Evolutionary conservation across 2,797 vertebrate species (phyloP), one percentile per base, ranked within the genome.

Genomic region (Typhlichthys eigenmanni): DNA sequence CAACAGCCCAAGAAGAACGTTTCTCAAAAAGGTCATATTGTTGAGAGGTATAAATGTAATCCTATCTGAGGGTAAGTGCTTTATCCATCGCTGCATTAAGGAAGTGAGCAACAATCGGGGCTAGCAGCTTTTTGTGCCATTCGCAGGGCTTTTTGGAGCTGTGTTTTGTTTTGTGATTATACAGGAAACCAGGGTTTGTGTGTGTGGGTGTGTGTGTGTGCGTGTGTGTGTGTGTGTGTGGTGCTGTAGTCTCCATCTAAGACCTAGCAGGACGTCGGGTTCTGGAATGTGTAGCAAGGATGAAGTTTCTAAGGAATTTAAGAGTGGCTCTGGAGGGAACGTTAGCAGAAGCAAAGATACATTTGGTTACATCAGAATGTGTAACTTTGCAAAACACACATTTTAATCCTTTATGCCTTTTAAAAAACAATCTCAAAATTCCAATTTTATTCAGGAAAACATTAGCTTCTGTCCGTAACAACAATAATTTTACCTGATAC

Each of bases 211-310:
- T 70, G 65, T 56, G 56, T 46, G 66, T 83, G 75, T 69, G 68
- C 68, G 66, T 58, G 58, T 47, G 66, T 84, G 74, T 69, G 69
- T 68, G 66, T 55, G 52, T 47, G 8, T 79, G 58, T 69, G 60
- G 76, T 71, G 84, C 76, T 80, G 77, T 62, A 67, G 51, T 86
- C 79, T 61, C 68, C 66, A 75, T 72, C 69, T 74, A 82, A 75
- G 74, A 81, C 76, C 83, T 85, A 80, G 84, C 81, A 85, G 81
- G 87, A 85, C 74, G 69, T 78, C 78, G 78, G 68, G 78, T 84
- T 85, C 73, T 78, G 86, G 87, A 91, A 90, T 89, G 88, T 82
- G 74, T 79, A 85, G 68, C 75, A 77, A 74, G 81, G 77, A 85
- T 88, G 79, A 82, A 74, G 80, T 89, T 90, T 85, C 64, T 63